phyloP scores from a whole-genome alignment of 2,888 invertebrate genomes.

The Parnassius apollo region DNA sequence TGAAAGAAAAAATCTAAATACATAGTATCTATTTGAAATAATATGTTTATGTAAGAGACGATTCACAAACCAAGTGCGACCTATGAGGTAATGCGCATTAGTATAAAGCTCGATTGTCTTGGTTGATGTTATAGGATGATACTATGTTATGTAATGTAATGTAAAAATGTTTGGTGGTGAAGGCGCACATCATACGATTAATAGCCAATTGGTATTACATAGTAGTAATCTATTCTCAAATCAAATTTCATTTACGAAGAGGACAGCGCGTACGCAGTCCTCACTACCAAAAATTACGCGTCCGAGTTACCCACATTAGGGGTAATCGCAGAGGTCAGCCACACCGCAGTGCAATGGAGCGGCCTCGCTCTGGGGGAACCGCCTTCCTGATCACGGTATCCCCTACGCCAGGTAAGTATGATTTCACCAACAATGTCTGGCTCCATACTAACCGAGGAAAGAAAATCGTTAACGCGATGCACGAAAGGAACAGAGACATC shows the following conservation, averaged over 20 bases:
- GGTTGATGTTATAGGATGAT: too few species aligned
- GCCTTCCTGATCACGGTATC: conserved; percentile 15
- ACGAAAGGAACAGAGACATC: neutral
- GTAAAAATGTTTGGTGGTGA: too few species aligned
- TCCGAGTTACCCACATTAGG: conserved; percentile 21
- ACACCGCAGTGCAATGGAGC: conserved; percentile 19
- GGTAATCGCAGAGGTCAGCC: conserved; percentile 22
- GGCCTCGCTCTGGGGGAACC: conserved; percentile 19
- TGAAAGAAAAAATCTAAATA: too few species aligned
- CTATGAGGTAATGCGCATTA: too few species aligned
- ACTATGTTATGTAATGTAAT: too few species aligned
- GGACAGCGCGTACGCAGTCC: conserved; percentile 17
- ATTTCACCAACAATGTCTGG: neutral
- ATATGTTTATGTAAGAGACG: too few species aligned
- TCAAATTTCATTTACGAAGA: neutral
- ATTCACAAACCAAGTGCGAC: too few species aligned
- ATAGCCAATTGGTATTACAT: too few species aligned
- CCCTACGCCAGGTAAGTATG: conserved; percentile 20
- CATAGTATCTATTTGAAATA: too few species aligned
- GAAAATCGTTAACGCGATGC: neutral
- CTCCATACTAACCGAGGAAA: neutral
- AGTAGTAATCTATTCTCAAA: too few species aligned
- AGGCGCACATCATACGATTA: too few species aligned
- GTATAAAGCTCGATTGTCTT: too few species aligned
- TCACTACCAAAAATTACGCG: conserved; percentile 21